Evolutionary conservation across 1,140 invertebrate genomes (phyloP), one percentile per base, ranked within the genome.

Genomic region (Myzus persicae): DNA sequence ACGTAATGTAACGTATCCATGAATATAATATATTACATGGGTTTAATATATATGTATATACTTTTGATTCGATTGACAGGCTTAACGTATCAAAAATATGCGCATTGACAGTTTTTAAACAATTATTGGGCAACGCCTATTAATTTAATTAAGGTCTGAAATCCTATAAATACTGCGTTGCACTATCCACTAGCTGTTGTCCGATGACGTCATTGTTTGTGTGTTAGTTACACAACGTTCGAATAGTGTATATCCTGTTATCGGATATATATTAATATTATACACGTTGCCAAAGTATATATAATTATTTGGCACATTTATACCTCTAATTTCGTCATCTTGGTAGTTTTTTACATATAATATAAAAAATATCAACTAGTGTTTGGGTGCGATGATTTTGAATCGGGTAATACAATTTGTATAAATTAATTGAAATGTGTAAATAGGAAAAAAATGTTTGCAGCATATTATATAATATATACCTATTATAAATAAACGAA

Each of bases 221-320:
- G 11, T 11, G n/a, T 76, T 76, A 76, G 14, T 76, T 76, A n/a
- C 4, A 76, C n/a, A 76, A 76, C 1, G 31, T 76, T 67, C 14
- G 0, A n/a, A 76, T n/a, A 76, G 14, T n/a, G 11, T 11, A 3
- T 31, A n/a, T 67, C 31, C 48, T 51, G 6, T 67, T n/a, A n/a
- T 67, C 31, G 11, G 59, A 67, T 67, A 67, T 67, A n/a, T 67
- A 67, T n/a, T 67, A 76, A n/a, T 67, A 67, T n/a, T 67, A 76
- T 6, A 76, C 14, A 76, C 59, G n/a, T n/a, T 14, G 11, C 14
- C 59, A 76, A 76, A n/a, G 59, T n/a, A 67, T n/a, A 76, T n/a
- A 76, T 76, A n/a, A n/a, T n/a, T 76, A 76, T 76, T 76, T 76
- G n/a, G 59, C 59, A n/a, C n/a, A n/a, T 26, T 76, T n/a, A 76